Evolutionary conservation across 2,888 invertebrate genomes (phyloP).

Genomic region (Mesorhabditis sp.): DNA sequence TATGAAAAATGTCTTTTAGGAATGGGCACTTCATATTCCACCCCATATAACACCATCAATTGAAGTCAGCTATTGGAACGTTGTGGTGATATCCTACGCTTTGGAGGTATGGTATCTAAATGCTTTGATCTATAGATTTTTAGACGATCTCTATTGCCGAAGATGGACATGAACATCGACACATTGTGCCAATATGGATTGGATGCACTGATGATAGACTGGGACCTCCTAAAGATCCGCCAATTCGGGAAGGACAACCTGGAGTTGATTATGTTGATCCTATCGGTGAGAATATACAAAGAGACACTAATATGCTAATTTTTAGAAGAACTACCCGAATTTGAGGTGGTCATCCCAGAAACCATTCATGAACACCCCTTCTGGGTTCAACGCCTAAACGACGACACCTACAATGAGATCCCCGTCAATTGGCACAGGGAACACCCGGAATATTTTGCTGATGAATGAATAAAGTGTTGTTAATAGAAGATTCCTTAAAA

Average conservation of each 20-base stretch:
- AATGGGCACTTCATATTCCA: constrained; percentile 35
- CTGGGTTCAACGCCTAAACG: constrained; percentile 43
- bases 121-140: background rate
- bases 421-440: constrained; percentile 3
- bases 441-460: background rate
- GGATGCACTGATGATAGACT: constrained; percentile 44
- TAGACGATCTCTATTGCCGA: constrained; percentile 18
- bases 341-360: constrained; percentile 37
- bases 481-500: background rate
- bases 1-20: constrained; percentile 4
- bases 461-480: background rate
- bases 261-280: constrained; percentile 12
- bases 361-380: constrained; percentile 36
- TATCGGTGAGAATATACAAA: background rate
- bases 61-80: constrained; percentile 46
- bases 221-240: constrained; percentile 22
- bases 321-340: constrained; percentile 36
- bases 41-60: constrained; percentile 38
- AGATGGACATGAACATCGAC: constrained; percentile 40
- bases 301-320: background rate
- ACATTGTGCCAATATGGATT: constrained; percentile 44
- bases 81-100: constrained; percentile 31
- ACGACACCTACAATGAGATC: constrained; percentile 33
- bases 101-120: constrained; percentile 15
- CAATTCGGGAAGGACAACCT: background rate